phyloP scores from a whole-genome alignment of 2,113 vertebrate genomes.

The Myotis brandtii region DNA sequence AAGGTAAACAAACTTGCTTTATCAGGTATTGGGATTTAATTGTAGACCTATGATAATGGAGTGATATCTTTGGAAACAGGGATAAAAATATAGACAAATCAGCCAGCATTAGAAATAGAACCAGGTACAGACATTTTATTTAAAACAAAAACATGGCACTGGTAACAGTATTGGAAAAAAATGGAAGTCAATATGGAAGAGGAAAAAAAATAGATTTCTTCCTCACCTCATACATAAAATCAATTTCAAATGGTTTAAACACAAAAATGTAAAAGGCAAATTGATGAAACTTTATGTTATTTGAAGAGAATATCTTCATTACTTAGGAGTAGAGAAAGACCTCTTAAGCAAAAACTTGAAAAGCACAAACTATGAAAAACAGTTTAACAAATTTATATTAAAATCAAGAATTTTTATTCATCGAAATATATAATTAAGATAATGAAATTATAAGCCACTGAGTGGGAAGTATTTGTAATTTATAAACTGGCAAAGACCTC shows the following conservation, averaged over 20 bases:
- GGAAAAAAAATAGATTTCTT: neutral
- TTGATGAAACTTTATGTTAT: neutral
- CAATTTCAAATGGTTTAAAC: neutral
- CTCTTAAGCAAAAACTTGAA: neutral
- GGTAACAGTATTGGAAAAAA: neutral
- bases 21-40: neutral
- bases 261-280: neutral
- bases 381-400: neutral
- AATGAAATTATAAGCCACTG: neutral
- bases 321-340: neutral
- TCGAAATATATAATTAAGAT: neutral
- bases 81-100: neutral
- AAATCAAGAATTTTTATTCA: neutral
- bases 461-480: neutral
- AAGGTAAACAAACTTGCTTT: neutral
- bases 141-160: neutral
- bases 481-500: neutral
- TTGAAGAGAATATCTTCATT: neutral
- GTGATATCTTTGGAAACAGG: neutral
- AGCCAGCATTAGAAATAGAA: neutral
- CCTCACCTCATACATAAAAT: neutral
- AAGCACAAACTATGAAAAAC: neutral
- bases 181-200: neutral
- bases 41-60: neutral
- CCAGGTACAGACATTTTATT: neutral